phyloP scores from a whole-genome alignment of 1,140 invertebrate species.

The Drosophila kurseongensis region DNA sequence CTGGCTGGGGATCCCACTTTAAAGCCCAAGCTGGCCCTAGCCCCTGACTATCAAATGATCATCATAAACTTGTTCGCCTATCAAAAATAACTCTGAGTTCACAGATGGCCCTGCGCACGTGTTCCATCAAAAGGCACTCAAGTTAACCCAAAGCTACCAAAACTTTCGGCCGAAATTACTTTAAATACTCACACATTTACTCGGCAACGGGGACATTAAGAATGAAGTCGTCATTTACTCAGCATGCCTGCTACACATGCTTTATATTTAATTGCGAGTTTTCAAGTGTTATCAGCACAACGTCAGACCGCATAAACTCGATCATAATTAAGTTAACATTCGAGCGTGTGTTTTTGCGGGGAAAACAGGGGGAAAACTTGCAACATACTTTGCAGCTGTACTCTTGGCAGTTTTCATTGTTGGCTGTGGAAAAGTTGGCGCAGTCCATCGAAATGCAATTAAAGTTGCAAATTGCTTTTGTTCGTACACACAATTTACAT shows the following conservation, averaged over 20 bases:
- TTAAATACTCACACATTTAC: slow-evolving; percentile 42
- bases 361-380: slow-evolving; percentile 17
- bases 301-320: slow-evolving; percentile 33
- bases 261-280: slow-evolving; percentile 25
- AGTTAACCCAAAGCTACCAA: slow-evolving; percentile 8
- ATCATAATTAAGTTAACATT: slow-evolving; percentile 52
- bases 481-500: slow-evolving; percentile 57
- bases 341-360: slow-evolving; percentile 10
- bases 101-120: slow-evolving; percentile 14
- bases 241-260: slow-evolving; percentile 9
- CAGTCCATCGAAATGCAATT: slow-evolving; percentile 68
- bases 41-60: slow-evolving; percentile 24
- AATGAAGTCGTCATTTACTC: slow-evolving; percentile 25
- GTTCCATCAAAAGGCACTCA: slow-evolving; percentile 25
- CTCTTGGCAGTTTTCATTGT: slow-evolving; percentile 14
- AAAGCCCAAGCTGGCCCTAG: not conserved
- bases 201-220: slow-evolving; percentile 2
- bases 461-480: slow-evolving; percentile 73
- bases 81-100: slow-evolving; percentile 20
- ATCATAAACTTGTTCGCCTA: slow-evolving; percentile 23
- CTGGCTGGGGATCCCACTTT: slow-evolving; percentile 3
- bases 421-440: slow-evolving; percentile 31
- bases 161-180: slow-evolving; percentile 9
- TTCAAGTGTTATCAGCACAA: slow-evolving; percentile 34
- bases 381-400: slow-evolving; percentile 27